Evolutionary conservation across 2,113 vertebrate species (phyloP).

Genomic region (Neogobius melanostomus): DNA sequence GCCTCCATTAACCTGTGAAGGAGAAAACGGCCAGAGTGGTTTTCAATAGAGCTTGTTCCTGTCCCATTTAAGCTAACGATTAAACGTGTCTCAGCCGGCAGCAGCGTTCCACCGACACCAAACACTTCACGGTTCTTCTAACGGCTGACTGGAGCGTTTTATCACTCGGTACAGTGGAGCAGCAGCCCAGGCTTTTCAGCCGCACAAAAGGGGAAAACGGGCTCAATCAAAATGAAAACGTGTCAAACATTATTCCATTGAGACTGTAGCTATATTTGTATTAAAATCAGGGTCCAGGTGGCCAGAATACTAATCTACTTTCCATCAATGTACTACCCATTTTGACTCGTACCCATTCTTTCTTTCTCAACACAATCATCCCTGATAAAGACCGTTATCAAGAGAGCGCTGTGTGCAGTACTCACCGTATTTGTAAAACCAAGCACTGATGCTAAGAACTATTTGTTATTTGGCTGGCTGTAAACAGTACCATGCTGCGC

Average conservation of each 20-base stretch:
- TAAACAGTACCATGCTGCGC: too few species aligned
- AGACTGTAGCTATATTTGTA: too few species aligned
- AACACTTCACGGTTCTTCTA: conserved; percentile 40
- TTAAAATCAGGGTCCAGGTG: too few species aligned
- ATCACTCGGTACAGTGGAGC: conserved; percentile 14
- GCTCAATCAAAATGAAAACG: neutral
- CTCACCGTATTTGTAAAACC: too few species aligned
- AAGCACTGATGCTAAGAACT: too few species aligned
- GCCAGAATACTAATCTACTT: too few species aligned
- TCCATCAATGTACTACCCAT: too few species aligned
- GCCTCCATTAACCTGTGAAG: conserved; percentile 20
- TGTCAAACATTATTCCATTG: neutral
- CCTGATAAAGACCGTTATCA: too few species aligned
- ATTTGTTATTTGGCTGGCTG: too few species aligned
- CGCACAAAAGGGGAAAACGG: conserved; percentile 17
- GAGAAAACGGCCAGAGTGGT: conserved; percentile 16
- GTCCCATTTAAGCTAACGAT: conserved; percentile 34
- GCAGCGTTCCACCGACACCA: conserved; percentile 13
- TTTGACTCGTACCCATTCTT: too few species aligned
- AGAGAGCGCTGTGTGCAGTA: too few species aligned
- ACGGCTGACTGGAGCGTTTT: conserved; percentile 40
- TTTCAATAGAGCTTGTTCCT: conserved; percentile 9
- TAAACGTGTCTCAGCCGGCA: conserved; percentile 16
- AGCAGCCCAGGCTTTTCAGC: neutral
- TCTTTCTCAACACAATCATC: too few species aligned